These are phyloP conservation scores for Apamea monoglypha DNA, from an alignment of 2,888 invertebrate species.

Conservation along the genomic window DNA sequence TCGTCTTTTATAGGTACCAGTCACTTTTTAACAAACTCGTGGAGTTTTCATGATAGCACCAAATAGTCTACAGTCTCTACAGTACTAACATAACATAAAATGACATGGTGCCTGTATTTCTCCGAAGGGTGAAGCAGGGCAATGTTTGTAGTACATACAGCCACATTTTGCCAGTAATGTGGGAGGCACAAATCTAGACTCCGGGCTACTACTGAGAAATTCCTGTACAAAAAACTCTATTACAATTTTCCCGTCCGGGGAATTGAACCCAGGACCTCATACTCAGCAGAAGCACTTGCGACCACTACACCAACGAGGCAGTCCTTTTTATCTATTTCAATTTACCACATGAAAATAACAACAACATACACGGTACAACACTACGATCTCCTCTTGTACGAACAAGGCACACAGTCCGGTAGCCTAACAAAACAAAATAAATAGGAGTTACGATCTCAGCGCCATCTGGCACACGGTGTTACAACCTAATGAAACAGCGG, in stretches of 20 bases:
- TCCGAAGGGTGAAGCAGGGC: neutral
- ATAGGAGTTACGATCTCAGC: constrained; percentile 83
- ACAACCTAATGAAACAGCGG: constrained; percentile 79
- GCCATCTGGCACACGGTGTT: constrained; percentile 68
- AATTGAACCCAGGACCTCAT: neutral
- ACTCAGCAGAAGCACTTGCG: neutral
- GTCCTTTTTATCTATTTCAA: neutral
- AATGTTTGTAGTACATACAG: neutral
- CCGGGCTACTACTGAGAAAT: neutral
- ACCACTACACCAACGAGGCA: neutral
- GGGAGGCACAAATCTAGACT: neutral
- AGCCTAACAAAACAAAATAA: constrained; percentile 80
- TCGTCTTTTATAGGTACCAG: no score
- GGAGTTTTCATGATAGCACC: no score
- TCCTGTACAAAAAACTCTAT: neutral
- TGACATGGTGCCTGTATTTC: neutral
- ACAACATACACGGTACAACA: constrained; percentile 1
- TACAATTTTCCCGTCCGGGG: neutral
- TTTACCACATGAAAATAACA: neutral
- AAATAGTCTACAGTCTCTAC: no score
- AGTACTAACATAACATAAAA: neutral
- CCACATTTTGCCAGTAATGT: neutral
- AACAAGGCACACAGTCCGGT: constrained; percentile 55
- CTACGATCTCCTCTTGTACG: constrained; percentile 34
- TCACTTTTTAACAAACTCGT: no score